Percentiles rank a stretch among this genome's conserved stretches.
Conservation (phyloP, 2,888 invertebrate species). For the Xestia c-nigrum region DNA sequence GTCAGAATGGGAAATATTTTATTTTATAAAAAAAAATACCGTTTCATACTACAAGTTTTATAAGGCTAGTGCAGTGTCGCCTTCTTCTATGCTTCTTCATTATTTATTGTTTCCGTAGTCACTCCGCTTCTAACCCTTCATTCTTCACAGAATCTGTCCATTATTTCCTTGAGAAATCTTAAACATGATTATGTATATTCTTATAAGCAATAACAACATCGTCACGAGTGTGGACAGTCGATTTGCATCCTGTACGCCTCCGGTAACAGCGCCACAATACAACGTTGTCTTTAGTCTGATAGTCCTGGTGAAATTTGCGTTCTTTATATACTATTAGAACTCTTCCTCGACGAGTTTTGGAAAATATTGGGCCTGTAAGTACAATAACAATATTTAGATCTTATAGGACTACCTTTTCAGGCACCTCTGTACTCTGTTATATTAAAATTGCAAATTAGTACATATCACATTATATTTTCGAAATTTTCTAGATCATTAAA, state of each 20-base stretch:
- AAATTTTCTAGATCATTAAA: no score
- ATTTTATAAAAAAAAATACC: no score
- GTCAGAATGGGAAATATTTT: not conserved
- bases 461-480: no score
- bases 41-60: not conserved
- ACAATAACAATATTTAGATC: not conserved
- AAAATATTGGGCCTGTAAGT: constrained; percentile 29
- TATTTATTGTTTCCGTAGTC: not conserved
- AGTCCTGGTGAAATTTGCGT: constrained; percentile 31
- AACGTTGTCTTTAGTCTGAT: constrained; percentile 8
- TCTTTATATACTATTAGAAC: constrained; percentile 12
- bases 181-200: constrained; percentile 14
- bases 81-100: not conserved
- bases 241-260: constrained; percentile 17
- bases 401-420: not conserved
- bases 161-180: not conserved
- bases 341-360: constrained; percentile 10
- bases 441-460: no score
- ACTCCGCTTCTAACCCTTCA: not conserved
- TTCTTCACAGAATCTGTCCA: not conserved
- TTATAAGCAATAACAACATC: not conserved
- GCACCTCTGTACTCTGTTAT: not conserved
- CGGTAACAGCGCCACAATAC: constrained; percentile 28
- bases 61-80: not conserved
- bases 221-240: constrained; percentile 1